Evolutionary conservation across 1,140 invertebrate genomes (phyloP), one percentile per base, ranked within the genome.

Genomic region (Copidosoma floridanum): DNA sequence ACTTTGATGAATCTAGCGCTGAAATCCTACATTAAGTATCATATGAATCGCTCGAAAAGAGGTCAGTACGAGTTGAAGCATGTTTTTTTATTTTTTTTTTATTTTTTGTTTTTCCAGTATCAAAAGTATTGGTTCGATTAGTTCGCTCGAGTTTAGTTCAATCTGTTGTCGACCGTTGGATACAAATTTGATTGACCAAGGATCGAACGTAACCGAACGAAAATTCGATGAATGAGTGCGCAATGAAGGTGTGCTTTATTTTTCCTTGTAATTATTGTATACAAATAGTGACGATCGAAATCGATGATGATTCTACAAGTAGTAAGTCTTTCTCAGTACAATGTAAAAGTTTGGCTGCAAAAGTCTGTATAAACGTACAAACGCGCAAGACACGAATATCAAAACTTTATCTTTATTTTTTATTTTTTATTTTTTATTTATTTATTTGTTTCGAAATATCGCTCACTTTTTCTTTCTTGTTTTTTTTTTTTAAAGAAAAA

Each of bases 291-390:
- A 58, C 51, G 43, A 60, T 60, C 41, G 46, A 55, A 57, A 59
- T 53, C 3, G 40, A 53, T 46, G 40, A 53, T 46, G 53, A 59
- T 35, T 29, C 37, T 61, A 61, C 37, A 54, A n/a, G 23, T 61
- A 48, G 50, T 48, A 61, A 55, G 51, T 61, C 47, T 64, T 52
- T 57, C 48, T n/a, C n/a, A n/a, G n/a, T n/a, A 24, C 57, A 61
- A 47, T 65, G 59, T 61, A 60, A 52, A 65, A 65, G 53, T 57
- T 46, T 56, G 64, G 63, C 54, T 63, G 65, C 63, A 66, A 68
- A 68, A 63, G 55, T 65, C 62, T 64, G 67, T 68, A 68, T 64
- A 68, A 68, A 64, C 67, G 64, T 68, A 68, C 63, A 68, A 68
- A 68, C 50, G 37, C 52, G 54, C 64, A 68, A 68, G 63, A 65